phyloP scores from a whole-genome alignment of 2,888 invertebrate genomes.

The Agrotis segetum region DNA sequence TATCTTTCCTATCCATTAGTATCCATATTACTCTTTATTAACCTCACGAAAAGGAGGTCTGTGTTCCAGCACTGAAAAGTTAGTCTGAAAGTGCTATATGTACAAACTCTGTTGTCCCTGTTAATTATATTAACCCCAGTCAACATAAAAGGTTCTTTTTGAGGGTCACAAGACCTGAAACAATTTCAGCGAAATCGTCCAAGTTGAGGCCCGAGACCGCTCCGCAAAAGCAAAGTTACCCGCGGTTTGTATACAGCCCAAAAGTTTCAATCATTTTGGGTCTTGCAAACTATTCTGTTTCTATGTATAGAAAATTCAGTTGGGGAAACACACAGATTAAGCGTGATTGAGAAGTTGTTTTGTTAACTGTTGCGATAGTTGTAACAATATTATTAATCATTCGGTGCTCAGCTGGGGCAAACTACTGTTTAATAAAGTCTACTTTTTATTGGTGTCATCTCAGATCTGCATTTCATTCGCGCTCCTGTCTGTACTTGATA shows the following conservation, averaged over 20 bases:
- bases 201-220: conserved; percentile 33
- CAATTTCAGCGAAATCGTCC: conserved; percentile 38
- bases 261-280: conserved; percentile 48
- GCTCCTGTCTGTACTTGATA: no score
- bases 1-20: no score
- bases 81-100: neutral
- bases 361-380: neutral
- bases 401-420: neutral
- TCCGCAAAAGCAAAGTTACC: conserved; percentile 45
- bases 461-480: no score
- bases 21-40: no score
- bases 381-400: neutral
- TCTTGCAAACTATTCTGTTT: conserved; percentile 30
- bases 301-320: conserved; percentile 9
- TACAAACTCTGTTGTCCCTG: conserved; percentile 9
- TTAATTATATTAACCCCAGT: conserved; percentile 29
- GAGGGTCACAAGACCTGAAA: conserved; percentile 33
- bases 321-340: conserved; percentile 11
- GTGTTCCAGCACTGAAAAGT: neutral
- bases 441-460: neutral
- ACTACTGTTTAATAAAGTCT: neutral
- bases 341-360: conserved; percentile 32
- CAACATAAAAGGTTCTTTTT: conserved; percentile 25
- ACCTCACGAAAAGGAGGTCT: neutral
- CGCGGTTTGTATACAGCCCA: conserved; percentile 26